Evolutionary conservation across 2,113 vertebrate genomes (phyloP).

Genomic region (Apus apus): DNA sequence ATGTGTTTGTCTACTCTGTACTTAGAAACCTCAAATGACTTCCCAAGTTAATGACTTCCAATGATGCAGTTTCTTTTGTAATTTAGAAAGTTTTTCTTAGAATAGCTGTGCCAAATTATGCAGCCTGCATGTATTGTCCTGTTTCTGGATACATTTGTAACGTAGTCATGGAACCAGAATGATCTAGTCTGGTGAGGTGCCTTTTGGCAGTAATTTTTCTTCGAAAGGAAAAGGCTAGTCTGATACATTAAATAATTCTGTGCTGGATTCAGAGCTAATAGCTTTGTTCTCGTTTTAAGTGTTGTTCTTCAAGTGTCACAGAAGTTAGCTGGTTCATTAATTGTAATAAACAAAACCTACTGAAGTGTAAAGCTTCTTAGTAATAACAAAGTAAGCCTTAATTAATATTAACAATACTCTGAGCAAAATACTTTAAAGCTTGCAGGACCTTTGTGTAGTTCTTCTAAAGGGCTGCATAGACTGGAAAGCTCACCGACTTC

Average conservation of each 20-base stretch:
- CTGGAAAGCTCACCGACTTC: not conserved
- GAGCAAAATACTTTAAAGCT: not conserved
- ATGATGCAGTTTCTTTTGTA: not conserved
- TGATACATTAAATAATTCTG: not conserved
- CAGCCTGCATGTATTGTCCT: not conserved
- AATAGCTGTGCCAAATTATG: not conserved
- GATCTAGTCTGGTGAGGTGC: not conserved
- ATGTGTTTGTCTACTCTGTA: not conserved
- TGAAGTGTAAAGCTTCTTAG: not conserved
- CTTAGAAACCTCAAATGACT: not conserved
- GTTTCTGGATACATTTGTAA: not conserved
- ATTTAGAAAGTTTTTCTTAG: not conserved
- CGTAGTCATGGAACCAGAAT: slow-evolving; percentile 5
- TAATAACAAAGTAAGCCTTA: not conserved
- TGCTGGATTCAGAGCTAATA: not conserved
- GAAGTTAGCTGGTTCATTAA: not conserved
- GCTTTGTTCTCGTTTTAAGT: not conserved
- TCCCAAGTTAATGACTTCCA: not conserved
- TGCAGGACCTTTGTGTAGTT: not conserved
- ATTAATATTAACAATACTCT: not conserved
- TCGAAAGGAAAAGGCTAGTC: not conserved
- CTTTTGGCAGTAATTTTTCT: slow-evolving; percentile 27
- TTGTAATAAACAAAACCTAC: not conserved
- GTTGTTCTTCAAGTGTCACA: not conserved
- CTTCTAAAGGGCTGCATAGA: not conserved